Conservation (phyloP, 2,888 invertebrate genomes). For the Athalia circularis region DNA sequence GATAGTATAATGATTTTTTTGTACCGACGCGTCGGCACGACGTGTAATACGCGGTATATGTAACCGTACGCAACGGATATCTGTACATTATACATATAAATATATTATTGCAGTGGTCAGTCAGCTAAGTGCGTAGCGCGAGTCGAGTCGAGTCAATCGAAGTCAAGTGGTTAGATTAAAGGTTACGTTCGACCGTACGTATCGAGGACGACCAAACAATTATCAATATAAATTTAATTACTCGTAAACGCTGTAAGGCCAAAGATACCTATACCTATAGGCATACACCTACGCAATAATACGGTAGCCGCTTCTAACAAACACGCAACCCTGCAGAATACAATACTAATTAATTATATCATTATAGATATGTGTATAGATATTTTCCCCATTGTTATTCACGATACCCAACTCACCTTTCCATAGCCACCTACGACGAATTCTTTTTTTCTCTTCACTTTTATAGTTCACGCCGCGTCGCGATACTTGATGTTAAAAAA, state of each 20-base stretch:
- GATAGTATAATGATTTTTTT: background rate
- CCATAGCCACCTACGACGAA: too few relatives aligned
- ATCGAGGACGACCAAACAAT: conserved; percentile 45
- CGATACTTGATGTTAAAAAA: too few relatives aligned
- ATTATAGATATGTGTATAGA: background rate
- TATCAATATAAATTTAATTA: conserved; percentile 42
- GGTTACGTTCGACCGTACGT: conserved; percentile 31
- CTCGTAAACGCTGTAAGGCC: background rate
- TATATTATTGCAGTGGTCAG: conserved; percentile 10
- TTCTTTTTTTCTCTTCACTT: too few relatives aligned
- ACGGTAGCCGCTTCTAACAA: background rate
- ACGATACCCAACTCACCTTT: too few relatives aligned
- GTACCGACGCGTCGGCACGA: too few relatives aligned
- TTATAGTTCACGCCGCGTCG: too few relatives aligned
- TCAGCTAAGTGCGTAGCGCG: conserved; percentile 37
- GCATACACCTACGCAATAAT: too few relatives aligned
- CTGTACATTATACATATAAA: too few relatives aligned
- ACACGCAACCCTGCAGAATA: conserved; percentile 39
- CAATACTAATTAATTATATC: conserved; percentile 44
- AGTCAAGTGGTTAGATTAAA: conserved; percentile 45
- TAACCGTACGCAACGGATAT: too few relatives aligned
- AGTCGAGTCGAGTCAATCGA: conserved; percentile 40
- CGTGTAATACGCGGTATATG: too few relatives aligned
- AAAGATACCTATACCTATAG: too few relatives aligned
- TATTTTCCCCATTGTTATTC: too few relatives aligned